Conservation (phyloP, 2,797 vertebrate species). For the Microhierax caerulescens region DNA sequence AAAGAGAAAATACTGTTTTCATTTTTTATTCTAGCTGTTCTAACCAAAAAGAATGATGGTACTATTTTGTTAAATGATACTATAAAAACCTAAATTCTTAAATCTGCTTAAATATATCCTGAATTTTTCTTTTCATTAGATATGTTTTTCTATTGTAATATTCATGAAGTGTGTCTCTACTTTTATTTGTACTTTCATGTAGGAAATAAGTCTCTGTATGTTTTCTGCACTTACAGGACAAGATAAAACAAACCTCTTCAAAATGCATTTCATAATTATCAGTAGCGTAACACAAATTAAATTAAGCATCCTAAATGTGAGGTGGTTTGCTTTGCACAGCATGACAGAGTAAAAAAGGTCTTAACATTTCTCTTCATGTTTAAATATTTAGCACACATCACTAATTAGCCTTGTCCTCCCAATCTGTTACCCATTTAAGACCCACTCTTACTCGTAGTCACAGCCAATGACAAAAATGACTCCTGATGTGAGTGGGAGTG, state of each 20-base stretch:
- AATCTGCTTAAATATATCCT: not conserved
- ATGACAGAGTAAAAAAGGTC: not conserved
- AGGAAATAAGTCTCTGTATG: not conserved
- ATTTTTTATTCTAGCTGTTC: not conserved
- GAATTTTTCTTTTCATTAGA: not conserved
- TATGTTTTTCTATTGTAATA: not conserved
- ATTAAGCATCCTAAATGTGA: not conserved
- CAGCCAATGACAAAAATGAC: not conserved
- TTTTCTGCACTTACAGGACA: not conserved
- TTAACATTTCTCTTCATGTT: not conserved
- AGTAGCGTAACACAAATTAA: not conserved
- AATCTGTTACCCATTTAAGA: not conserved
- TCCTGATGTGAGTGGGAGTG: not conserved
- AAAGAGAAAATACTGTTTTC: not conserved
- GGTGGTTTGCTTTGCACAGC: slow-evolving; percentile 10
- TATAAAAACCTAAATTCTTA: not conserved
- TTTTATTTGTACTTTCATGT: not conserved
- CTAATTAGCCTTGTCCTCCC: slow-evolving; percentile 18
- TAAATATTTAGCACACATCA: not conserved
- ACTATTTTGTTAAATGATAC: not conserved
- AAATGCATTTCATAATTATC: not conserved
- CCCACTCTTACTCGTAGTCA: not conserved
- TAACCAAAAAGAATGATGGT: not conserved
- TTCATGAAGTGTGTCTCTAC: not conserved
- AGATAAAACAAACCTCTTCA: not conserved